Conservation (phyloP, 2,113 vertebrate genomes). For the Lampris incognitus region DNA sequence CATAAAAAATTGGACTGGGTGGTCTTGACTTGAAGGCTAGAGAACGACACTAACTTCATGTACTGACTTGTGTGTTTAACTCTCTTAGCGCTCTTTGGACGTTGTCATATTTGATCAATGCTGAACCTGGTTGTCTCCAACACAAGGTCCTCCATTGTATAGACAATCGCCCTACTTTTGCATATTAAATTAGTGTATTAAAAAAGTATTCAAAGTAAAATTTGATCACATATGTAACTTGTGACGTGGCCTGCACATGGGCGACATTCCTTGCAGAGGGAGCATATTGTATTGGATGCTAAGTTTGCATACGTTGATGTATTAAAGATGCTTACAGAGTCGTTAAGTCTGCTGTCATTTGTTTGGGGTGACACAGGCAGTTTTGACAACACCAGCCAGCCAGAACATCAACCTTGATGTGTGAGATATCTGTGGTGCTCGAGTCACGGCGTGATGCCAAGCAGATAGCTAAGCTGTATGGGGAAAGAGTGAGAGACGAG, state of each 20-base stretch:
- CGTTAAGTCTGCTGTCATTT: constrained; percentile 28
- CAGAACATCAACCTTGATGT: constrained; percentile 50
- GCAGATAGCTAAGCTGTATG: constrained; percentile 56
- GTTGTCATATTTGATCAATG: no score
- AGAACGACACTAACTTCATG: no score
- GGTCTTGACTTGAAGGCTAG: no score
- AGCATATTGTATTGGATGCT: background rate
- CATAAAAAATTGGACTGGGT: no score
- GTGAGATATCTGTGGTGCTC: constrained; percentile 49
- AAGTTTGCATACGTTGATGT: background rate
- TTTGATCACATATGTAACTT: background rate
- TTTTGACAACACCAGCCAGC: constrained; percentile 62
- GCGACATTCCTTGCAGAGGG: background rate
- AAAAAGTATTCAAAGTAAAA: background rate
- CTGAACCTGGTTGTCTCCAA: no score
- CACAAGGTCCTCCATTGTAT: no score
- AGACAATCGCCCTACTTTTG: no score
- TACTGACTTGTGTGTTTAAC: no score
- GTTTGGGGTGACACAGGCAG: constrained; percentile 42
- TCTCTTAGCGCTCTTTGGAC: no score
- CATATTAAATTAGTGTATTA: no score
- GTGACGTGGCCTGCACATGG: background rate
- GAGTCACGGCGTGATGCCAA: constrained; percentile 39
- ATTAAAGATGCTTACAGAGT: constrained; percentile 13
- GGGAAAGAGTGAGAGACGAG: constrained; percentile 36